These are phyloP conservation scores for Ambastaia sidthimunki DNA, from an alignment of 2,797 vertebrate genomes.

Conservation along the genomic window DNA sequence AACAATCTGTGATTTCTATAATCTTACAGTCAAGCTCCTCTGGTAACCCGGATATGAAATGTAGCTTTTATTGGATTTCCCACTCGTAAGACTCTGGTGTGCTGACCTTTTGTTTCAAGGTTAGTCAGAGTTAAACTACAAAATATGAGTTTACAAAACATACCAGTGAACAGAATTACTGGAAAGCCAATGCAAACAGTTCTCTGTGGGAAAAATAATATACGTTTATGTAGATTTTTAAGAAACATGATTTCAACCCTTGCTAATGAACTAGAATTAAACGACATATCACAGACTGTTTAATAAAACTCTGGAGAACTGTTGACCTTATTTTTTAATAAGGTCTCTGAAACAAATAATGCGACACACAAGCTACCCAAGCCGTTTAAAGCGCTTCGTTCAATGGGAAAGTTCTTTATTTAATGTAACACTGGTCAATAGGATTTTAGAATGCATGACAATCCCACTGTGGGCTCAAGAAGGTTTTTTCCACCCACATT, in stretches of 20 bases:
- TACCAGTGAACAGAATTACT: slow-evolving; percentile 34
- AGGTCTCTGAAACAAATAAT: slow-evolving; percentile 2
- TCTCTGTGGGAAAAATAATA: neutral
- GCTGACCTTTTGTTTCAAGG: slow-evolving; percentile 41
- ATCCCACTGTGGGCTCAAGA: neutral
- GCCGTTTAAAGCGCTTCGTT: neutral
- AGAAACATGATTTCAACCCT: slow-evolving; percentile 9
- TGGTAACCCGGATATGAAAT: slow-evolving; percentile 40
- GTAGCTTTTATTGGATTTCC: slow-evolving; percentile 43
- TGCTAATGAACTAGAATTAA: slow-evolving; percentile 37
- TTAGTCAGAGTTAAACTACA: slow-evolving; percentile 36
- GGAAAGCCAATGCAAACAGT: slow-evolving; percentile 42
- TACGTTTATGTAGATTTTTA: neutral
- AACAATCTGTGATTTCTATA: slow-evolving; percentile 31
- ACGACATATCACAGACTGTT: slow-evolving; percentile 17
- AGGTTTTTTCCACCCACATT: neutral
- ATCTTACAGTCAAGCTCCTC: slow-evolving; percentile 30
- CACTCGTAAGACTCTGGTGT: slow-evolving; percentile 21
- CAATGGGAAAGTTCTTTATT: slow-evolving; percentile 13
- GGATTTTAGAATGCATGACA: slow-evolving; percentile 15
- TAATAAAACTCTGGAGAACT: slow-evolving; percentile 37
- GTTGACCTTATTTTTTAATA: slow-evolving; percentile 33
- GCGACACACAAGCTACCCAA: neutral
- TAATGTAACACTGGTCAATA: slow-evolving; percentile 1
- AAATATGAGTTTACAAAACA: slow-evolving; percentile 20